Conservation (phyloP, 2,888 invertebrate species). For the Leptinotarsa haldemani region DNA sequence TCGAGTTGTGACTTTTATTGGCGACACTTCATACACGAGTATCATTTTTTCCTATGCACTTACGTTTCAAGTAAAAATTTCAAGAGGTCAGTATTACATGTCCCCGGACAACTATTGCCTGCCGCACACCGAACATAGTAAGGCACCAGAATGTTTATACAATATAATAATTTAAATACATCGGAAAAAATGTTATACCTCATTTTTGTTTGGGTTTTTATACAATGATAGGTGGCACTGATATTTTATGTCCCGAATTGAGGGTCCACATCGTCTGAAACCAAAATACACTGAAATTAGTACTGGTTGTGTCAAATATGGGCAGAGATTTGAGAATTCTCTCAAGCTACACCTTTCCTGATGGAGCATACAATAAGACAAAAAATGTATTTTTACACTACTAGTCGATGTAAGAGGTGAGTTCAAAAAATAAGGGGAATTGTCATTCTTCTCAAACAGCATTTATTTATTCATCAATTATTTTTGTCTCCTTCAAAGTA, state of each 20-base stretch:
- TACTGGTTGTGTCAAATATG: not conserved
- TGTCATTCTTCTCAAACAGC: no score
- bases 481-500: no score
- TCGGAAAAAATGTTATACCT: constrained; percentile 64
- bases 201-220: constrained; percentile 47
- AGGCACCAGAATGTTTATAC: constrained; percentile 66
- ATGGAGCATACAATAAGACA: no score
- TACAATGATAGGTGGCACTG: constrained; percentile 64
- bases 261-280: constrained; percentile 47
- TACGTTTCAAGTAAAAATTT: constrained; percentile 51
- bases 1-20: constrained; percentile 62
- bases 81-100: constrained; percentile 52
- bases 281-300: constrained; percentile 39
- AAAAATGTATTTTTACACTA: no score
- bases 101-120: constrained; percentile 63
- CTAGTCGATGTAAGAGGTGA: no score
- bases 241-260: constrained; percentile 51
- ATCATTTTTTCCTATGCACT: constrained; percentile 65
- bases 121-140: constrained; percentile 64
- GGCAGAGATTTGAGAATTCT: no score
- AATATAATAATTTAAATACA: constrained; percentile 58
- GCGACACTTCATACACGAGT: constrained; percentile 60
- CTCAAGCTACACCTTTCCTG: no score
- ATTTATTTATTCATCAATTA: no score
- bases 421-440: no score